These are phyloP conservation scores for Anastatus disparis DNA, from an alignment of 1,140 invertebrate genomes.

Conservation along the genomic window DNA sequence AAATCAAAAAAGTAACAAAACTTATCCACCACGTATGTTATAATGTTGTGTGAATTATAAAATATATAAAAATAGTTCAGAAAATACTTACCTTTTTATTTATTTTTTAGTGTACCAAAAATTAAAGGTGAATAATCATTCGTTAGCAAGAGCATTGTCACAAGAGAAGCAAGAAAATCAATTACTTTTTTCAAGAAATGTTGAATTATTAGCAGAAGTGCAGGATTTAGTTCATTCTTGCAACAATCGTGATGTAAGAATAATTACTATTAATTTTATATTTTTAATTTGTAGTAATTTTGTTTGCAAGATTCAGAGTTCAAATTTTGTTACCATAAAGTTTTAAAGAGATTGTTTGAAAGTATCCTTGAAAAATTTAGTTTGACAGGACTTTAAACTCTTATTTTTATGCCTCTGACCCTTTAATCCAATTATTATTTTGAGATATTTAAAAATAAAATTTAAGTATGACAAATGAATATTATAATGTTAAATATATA, in stretches of 20 bases:
- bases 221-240: slow-evolving; percentile 50
- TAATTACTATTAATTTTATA: too few species aligned
- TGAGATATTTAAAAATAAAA: too few species aligned
- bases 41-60: too few species aligned
- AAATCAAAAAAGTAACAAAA: slow-evolving; percentile 42
- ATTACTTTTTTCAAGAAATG: slow-evolving; percentile 51
- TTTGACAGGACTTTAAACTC: too few species aligned
- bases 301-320: not conserved
- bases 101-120: slow-evolving; percentile 51
- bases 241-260: slow-evolving; percentile 52
- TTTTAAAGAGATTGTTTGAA: too few species aligned
- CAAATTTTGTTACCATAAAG: not conserved
- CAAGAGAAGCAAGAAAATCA: slow-evolving; percentile 55
- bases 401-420: too few species aligned
- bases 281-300: too few species aligned
- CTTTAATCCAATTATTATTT: too few species aligned
- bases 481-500: too few species aligned
- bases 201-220: slow-evolving; percentile 48
- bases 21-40: slow-evolving; percentile 45
- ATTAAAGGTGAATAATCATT: slow-evolving; percentile 55
- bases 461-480: too few species aligned
- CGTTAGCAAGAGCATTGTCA: slow-evolving; percentile 54
- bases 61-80: too few species aligned
- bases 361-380: too few species aligned
- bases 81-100: not conserved